These are phyloP conservation scores for Urocolius indicus DNA, from an alignment of 2,113 vertebrate genomes.

Conservation along the genomic window DNA sequence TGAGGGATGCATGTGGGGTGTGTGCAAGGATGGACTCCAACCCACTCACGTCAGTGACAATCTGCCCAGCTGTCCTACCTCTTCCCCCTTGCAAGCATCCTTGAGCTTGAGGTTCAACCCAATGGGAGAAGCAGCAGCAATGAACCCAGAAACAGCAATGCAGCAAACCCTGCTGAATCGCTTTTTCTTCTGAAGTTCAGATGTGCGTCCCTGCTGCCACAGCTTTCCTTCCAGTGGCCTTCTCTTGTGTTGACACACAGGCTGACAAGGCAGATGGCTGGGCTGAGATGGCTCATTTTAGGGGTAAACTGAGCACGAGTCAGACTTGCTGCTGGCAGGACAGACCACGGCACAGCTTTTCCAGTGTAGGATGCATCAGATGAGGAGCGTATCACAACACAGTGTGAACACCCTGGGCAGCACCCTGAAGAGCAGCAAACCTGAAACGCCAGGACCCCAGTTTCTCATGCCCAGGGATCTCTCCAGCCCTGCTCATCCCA, in stretches of 20 bases:
- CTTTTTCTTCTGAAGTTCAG: neutral
- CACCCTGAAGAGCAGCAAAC: neutral
- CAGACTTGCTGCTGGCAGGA: neutral
- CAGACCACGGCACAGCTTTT: neutral
- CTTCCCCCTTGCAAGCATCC: neutral
- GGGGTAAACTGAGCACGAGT: neutral
- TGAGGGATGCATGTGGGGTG: neutral
- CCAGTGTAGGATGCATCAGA: neutral
- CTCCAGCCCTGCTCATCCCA: neutral
- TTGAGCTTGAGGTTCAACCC: neutral
- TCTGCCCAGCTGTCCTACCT: neutral
- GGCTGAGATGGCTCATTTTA: neutral
- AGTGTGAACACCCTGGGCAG: neutral
- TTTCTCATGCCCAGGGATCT: neutral
- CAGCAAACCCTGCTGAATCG: neutral
- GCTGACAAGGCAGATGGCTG: neutral
- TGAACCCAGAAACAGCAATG: neutral
- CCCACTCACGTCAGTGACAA: accelerated
- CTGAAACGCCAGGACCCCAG: neutral
- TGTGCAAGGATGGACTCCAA: neutral
- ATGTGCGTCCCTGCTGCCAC: neutral
- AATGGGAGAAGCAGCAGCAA: neutral
- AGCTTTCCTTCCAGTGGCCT: neutral
- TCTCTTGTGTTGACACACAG: accelerated
- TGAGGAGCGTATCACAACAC: accelerated